Conservation (phyloP, 2,797 vertebrate genomes). For the Nannoperca obscura region DNA sequence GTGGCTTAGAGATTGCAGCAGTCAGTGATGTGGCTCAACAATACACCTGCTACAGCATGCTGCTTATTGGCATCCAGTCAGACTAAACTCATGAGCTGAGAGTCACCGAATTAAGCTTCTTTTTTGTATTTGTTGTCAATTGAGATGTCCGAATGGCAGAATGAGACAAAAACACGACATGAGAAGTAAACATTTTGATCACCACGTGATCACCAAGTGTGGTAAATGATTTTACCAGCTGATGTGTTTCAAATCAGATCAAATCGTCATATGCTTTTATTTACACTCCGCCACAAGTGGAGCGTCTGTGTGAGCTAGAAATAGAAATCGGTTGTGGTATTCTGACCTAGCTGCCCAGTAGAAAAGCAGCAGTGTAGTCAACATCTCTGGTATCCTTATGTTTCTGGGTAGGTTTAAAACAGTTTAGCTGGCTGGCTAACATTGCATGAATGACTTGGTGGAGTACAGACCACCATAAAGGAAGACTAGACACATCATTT, state of each 20-base stretch:
- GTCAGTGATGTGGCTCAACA: background rate
- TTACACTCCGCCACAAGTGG: background rate
- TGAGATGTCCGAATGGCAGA: background rate
- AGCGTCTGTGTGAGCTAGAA: background rate
- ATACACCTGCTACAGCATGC: background rate
- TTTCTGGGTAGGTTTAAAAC: background rate
- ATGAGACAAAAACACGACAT: background rate
- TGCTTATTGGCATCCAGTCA: conserved; percentile 3
- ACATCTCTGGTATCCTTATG: background rate
- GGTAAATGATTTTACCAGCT: too few species aligned
- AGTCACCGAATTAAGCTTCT: background rate
- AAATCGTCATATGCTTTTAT: background rate
- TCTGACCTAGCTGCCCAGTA: background rate
- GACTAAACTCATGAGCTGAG: background rate
- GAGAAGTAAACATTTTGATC: background rate
- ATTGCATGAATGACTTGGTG: background rate
- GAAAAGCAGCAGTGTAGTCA: background rate
- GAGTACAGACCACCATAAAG: background rate
- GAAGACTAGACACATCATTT: background rate
- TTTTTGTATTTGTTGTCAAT: too few species aligned
- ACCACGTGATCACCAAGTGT: too few species aligned
- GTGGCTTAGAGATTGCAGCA: background rate
- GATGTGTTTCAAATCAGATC: background rate
- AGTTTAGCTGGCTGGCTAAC: background rate
- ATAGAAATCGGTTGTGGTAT: background rate